Base-by-base conservation (phyloP, 2,888 invertebrate genomes). In the Orgyia antiqua region DNA sequence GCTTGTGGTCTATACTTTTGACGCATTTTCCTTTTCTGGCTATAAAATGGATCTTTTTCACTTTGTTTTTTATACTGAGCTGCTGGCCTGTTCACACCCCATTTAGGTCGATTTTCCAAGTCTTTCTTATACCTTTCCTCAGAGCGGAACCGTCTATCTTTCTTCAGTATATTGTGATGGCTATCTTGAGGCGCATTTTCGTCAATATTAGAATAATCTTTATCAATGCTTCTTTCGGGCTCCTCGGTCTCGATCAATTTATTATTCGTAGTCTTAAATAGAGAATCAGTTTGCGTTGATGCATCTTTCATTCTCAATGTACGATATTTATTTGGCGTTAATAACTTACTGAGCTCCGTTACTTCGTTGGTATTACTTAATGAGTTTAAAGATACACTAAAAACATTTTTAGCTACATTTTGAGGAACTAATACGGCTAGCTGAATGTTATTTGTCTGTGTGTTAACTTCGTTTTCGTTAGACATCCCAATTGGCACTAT, bases 61-160 rank as follows among this genome's bases (percentile, higher is more conserved):
- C 95, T 95, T 74, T 96, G 95, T 61, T 95, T 95, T 37, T 95
- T 89, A 62, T 95, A 96, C 54, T 94, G 92, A 6, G 93, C 93
- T 12, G 91, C 91, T 3, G 95, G 94, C 44, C 91, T 87, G 53
- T 92, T 93, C 1, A 90, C 93, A 23, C 92, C 90, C 94, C 94
- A 91, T 74, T 94, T 90, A 7, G 92, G 91, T 34, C 93, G 86
- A 67, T 89, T 89, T 61, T 89, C 89, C 53, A 90, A 77, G 55
- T 84, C 80, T 71, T 89, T 87, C 65, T 88, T 87, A 34, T 68
- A 83, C 34, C 87, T 70, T 53, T 88, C 88, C 43, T 88, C 88
- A 4, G 88, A 87, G 32, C 88, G 73, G 31, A 87, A 77, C 11
- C 88, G 70, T 36, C 87, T 73, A 36, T 88, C 88, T 63, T 88